Percentiles rank a stretch among this genome's conserved stretches.
These are phyloP conservation scores for Tragelaphus strepsiceros DNA, from an alignment of 2,113 vertebrate genomes.

Conservation along the genomic window DNA sequence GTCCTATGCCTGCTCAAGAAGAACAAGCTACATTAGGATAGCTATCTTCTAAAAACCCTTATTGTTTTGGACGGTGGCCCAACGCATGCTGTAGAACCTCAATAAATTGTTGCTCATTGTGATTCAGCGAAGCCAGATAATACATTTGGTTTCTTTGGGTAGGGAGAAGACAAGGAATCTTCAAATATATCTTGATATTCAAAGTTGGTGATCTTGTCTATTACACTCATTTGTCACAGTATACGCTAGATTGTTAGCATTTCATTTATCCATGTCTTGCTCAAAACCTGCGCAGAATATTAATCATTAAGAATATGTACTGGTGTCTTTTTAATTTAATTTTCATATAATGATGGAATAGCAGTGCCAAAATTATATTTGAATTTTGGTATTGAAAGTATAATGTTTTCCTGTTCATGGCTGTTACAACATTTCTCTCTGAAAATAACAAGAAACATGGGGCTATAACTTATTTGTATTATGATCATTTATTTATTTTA, in stretches of 20 bases:
- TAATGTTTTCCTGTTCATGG: background rate
- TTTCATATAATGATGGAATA: background rate
- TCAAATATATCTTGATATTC: background rate
- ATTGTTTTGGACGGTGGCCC: background rate
- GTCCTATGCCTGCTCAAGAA: background rate
- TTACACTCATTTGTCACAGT: background rate
- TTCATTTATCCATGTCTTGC: background rate
- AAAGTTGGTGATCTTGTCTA: background rate
- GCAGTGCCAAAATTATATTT: background rate
- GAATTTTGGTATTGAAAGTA: constrained; percentile 15
- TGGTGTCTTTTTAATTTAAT: background rate
- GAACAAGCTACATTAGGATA: background rate
- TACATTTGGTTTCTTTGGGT: background rate
- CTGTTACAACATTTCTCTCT: background rate
- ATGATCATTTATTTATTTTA: background rate
- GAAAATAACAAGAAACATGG: background rate
- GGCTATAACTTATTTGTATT: background rate
- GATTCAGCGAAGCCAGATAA: background rate
- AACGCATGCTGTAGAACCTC: background rate
- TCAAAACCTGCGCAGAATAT: background rate
- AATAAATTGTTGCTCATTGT: background rate
- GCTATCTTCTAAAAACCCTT: background rate
- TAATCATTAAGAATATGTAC: background rate
- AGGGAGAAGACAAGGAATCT: background rate
- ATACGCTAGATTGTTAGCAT: background rate